Conservation (phyloP, 1,140 invertebrate genomes). For the Mya arenaria region DNA sequence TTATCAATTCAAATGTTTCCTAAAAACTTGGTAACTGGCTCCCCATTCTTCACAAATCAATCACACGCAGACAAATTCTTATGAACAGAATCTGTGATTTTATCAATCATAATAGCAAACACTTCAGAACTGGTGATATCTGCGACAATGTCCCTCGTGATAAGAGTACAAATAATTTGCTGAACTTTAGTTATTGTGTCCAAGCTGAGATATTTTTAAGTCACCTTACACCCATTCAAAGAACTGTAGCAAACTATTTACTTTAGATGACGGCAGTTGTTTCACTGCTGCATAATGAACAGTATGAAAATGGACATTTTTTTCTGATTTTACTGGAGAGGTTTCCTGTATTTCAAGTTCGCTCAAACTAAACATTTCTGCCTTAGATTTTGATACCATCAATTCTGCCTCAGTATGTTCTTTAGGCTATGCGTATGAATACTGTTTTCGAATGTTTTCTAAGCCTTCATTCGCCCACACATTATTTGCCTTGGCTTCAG, state of each 20-base stretch:
- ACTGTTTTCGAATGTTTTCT: no score
- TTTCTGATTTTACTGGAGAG: no score
- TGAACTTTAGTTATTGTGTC: conserved; percentile 35
- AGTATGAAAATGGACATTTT: no score
- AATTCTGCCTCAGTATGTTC: no score
- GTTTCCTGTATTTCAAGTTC: no score
- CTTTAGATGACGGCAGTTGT: not conserved
- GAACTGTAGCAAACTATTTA: conserved; percentile 19
- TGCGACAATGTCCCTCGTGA: not conserved
- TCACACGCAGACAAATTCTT: conserved; percentile 20
- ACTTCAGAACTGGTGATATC: conserved; percentile 9
- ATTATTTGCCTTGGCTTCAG: no score
- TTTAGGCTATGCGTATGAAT: no score
- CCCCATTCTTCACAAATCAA: conserved; percentile 10
- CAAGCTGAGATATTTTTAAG: conserved; percentile 29
- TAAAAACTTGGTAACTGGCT: no score
- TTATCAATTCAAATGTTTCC: not conserved
- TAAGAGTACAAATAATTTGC: not conserved
- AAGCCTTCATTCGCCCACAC: no score
- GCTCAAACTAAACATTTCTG: no score
- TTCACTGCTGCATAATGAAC: not conserved
- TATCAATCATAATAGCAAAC: conserved; percentile 12
- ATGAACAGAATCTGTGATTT: conserved; percentile 37
- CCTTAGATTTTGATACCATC: no score
- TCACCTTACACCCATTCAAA: conserved; percentile 1